Evolutionary conservation across 1,140 invertebrate species (phyloP).

Genomic region (Marisa cornuarietis): DNA sequence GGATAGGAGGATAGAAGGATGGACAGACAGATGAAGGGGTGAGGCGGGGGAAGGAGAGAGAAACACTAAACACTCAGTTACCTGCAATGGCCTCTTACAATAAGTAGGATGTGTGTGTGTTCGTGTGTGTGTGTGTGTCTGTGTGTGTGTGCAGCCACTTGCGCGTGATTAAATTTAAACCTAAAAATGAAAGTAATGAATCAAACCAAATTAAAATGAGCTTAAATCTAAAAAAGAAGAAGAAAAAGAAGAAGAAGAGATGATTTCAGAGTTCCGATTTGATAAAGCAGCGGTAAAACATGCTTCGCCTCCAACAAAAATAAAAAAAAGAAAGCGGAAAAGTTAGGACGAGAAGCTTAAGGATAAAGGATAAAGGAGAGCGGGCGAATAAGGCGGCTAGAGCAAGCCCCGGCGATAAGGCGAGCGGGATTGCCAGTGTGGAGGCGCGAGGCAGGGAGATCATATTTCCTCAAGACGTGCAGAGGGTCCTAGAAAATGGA

Average conservation of each 20-base stretch:
- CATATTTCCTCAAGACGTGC: neutral
- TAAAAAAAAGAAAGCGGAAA: neutral
- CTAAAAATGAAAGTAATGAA: no score
- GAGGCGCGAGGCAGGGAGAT: neutral
- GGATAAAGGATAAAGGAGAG: neutral
- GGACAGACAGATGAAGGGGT: neutral
- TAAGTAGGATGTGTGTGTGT: no score
- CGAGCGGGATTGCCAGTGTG: neutral
- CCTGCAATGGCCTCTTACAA: no score
- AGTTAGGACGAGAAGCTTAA: slow-evolving; percentile 8
- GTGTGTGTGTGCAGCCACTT: no score
- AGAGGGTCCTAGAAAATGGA: neutral
- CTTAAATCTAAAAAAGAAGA: no score
- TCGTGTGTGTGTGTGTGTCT: no score
- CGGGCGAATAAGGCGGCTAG: neutral
- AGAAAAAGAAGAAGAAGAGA: no score
- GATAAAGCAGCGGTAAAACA: no score
- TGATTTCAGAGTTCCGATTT: no score
- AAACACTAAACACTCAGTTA: neutral
- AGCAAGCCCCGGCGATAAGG: neutral
- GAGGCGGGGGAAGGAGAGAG: slow-evolving; percentile 4
- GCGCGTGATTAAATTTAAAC: no score
- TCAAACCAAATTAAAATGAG: no score
- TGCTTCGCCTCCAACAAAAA: neutral
- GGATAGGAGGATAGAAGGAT: no score